phyloP scores from a whole-genome alignment of 2,888 invertebrate genomes.

The Chromoteleia sp. region DNA sequence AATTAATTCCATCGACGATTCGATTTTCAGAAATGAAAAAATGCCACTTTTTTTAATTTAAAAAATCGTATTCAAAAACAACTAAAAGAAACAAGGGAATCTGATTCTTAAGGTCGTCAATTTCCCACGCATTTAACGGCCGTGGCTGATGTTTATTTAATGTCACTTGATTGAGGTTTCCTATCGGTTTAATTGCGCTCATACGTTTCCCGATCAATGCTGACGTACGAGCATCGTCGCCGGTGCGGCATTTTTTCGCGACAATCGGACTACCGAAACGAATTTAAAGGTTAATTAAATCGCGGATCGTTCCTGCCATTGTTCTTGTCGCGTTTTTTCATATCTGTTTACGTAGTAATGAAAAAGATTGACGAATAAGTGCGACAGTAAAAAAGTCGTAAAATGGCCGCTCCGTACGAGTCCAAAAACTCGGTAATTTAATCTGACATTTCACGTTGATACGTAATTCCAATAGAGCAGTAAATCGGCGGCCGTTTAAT shows the following conservation, averaged over 20 bases:
- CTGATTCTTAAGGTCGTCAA: conserved; percentile 8
- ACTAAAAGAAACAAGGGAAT: neutral
- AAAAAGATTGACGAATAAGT: conserved; percentile 21
- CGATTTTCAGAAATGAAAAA: too few species aligned
- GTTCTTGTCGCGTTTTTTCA: conserved; percentile 8
- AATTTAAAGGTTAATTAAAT: conserved; percentile 45
- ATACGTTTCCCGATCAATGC: conserved; percentile 33
- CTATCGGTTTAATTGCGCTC: conserved; percentile 37
- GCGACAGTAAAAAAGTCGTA: neutral
- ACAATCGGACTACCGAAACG: conserved; percentile 27
- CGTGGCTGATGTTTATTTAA: conserved; percentile 38
- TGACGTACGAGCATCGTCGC: conserved; percentile 4
- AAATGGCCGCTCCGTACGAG: conserved; percentile 8
- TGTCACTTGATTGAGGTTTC: conserved; percentile 41
- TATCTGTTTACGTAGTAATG: conserved; percentile 7
- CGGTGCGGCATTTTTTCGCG: conserved; percentile 19
- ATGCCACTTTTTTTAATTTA: too few species aligned
- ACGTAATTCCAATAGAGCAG: conserved; percentile 11
- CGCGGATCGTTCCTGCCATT: conserved; percentile 22
- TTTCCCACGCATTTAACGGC: conserved; percentile 45
- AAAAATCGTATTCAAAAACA: too few species aligned
- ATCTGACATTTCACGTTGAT: conserved; percentile 35
- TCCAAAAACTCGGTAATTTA: conserved; percentile 31
- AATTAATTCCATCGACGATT: too few species aligned
- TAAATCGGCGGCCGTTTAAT: conserved; percentile 5